These are phyloP conservation scores for Siniperca undulata DNA, from an alignment of 2,797 vertebrate genomes.

Conservation along the genomic window DNA sequence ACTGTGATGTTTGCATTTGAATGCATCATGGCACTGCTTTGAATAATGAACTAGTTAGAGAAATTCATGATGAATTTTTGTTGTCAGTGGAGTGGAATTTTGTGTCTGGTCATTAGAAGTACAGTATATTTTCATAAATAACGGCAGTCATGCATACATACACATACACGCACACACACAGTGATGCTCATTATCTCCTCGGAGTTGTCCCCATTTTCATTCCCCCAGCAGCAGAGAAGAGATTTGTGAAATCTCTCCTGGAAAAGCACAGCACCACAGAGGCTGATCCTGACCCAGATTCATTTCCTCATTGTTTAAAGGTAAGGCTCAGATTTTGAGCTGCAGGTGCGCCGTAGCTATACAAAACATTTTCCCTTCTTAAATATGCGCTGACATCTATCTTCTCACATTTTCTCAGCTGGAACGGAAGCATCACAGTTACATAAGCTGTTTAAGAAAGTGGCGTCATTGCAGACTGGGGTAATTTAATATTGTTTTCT, in stretches of 20 bases:
- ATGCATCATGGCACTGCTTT: constrained; percentile 10
- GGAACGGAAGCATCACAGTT: constrained; percentile 6
- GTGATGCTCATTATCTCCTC: constrained; percentile 77
- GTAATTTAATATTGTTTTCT: constrained; percentile 48
- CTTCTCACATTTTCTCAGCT: constrained; percentile 20
- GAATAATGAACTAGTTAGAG: constrained; percentile 53
- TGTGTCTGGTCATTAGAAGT: constrained; percentile 60
- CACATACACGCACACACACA: constrained; percentile 19
- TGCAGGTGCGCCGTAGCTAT: constrained; percentile 56
- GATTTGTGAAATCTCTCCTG: constrained; percentile 67
- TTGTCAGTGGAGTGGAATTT: constrained; percentile 39
- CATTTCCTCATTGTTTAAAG: constrained; percentile 57
- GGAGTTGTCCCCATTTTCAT: constrained; percentile 76
- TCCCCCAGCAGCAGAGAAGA: constrained; percentile 57
- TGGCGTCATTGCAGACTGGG: constrained; percentile 4
- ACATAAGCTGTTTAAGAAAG: constrained; percentile 40
- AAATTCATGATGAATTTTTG: constrained; percentile 56
- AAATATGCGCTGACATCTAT: constrained; percentile 34
- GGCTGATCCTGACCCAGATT: constrained; percentile 79
- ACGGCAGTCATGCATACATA: constrained; percentile 30
- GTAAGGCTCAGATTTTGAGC: constrained; percentile 44
- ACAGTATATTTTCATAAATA: constrained; percentile 65
- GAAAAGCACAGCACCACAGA: constrained; percentile 56
- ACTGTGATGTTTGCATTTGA: constrained; percentile 25
- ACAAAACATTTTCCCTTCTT: constrained; percentile 44